Percentiles rank a stretch among this genome's conserved stretches.
Conservation (phyloP, 2,113 vertebrate genomes). For the Salvator merianae region DNA sequence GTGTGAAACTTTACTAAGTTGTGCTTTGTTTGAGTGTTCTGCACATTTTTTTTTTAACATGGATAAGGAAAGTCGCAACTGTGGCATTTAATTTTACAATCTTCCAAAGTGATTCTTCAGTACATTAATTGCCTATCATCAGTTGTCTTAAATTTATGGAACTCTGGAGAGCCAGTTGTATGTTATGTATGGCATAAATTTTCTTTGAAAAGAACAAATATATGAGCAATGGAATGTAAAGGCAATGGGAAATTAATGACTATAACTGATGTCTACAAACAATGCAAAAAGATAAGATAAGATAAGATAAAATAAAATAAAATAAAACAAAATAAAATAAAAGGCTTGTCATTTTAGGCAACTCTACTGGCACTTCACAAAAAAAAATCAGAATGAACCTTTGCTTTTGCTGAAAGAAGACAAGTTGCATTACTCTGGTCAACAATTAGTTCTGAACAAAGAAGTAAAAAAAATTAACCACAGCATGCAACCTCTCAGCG, state of each 20-base stretch:
- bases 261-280: background rate
- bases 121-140: background rate
- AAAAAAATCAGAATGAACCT: background rate
- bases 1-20: background rate
- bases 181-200: background rate
- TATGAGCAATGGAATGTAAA: background rate
- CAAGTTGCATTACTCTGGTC: no score
- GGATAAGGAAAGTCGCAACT: background rate
- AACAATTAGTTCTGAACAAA: background rate
- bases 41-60: background rate
- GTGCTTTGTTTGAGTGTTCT: background rate
- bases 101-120: background rate
- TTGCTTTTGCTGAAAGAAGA: background rate
- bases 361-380: background rate
- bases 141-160: background rate
- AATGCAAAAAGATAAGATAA: background rate
- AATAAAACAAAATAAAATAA: no score
- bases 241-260: background rate
- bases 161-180: background rate
- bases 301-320: no score
- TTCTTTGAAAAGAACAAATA: background rate
- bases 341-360: background rate
- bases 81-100: background rate
- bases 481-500: background rate
- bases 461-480: no score